phyloP scores from a whole-genome alignment of 2,888 invertebrate genomes.

The Ichneumoninae sp. region DNA sequence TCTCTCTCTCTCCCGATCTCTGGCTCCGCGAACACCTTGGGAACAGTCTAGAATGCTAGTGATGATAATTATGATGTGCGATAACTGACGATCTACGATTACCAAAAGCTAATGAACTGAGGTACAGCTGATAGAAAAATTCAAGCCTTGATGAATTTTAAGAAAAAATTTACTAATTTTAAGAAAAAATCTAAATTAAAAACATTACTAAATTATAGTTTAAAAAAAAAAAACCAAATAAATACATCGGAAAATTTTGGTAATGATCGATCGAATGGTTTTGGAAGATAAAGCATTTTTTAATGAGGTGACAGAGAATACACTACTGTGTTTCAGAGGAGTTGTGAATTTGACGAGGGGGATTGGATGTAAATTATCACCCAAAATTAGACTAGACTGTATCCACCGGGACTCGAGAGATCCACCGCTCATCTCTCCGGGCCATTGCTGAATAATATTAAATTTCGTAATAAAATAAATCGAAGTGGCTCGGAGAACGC shows the following conservation, averaged over 20 bases:
- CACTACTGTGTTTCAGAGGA: too few species aligned
- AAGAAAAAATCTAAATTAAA: too few species aligned
- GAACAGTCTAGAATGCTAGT: slow-evolving; percentile 54
- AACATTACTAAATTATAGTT: too few species aligned
- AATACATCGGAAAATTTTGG: not conserved
- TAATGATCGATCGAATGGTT: not conserved
- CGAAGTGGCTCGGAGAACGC: slow-evolving; percentile 37
- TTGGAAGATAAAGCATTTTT: not conserved
- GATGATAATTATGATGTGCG: slow-evolving; percentile 5
- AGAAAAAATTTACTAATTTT: not conserved
- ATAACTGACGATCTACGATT: slow-evolving; percentile 28
- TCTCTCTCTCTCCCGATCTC: slow-evolving; percentile 14
- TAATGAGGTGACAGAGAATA: not conserved
- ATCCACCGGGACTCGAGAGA: slow-evolving; percentile 2
- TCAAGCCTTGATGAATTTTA: not conserved
- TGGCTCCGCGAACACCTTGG: slow-evolving; percentile 50
- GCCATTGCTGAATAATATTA: slow-evolving; percentile 76
- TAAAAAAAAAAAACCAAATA: too few species aligned
- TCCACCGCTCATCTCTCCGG: slow-evolving; percentile 24
- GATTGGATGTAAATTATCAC: too few species aligned
- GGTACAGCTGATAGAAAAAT: not conserved
- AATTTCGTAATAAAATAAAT: slow-evolving; percentile 71
- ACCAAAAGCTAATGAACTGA: not conserved
- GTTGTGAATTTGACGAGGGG: too few species aligned
- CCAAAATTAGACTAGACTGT: not conserved